Conservation (phyloP, 2,888 invertebrate species). For the Acronicta psi region DNA sequence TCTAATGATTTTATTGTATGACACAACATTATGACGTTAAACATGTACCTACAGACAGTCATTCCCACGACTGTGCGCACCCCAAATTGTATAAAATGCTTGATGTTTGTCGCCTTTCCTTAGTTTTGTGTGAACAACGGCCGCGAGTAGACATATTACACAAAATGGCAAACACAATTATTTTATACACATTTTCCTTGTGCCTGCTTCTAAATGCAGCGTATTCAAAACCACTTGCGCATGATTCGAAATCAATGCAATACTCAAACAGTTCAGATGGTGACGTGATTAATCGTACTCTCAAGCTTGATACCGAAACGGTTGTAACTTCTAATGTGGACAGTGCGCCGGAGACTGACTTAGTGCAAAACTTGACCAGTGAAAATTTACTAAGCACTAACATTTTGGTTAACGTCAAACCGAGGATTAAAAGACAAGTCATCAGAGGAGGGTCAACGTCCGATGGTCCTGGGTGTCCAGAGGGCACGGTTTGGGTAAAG, state of each 20-base stretch:
- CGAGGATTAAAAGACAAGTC: background rate
- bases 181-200: slow-evolving; percentile 16
- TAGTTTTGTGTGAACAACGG: slow-evolving; percentile 4
- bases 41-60: no score
- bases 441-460: no score
- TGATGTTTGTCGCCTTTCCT: background rate
- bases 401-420: background rate
- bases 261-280: background rate
- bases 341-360: background rate
- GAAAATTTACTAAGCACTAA: background rate
- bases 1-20: slow-evolving; percentile 2
- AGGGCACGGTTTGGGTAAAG: background rate
- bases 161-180: slow-evolving; percentile 28
- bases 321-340: background rate
- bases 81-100: slow-evolving; percentile 1
- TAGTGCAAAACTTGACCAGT: background rate
- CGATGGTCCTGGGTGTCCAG: background rate
- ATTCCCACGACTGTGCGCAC: no score
- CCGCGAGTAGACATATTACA: slow-evolving; percentile 6
- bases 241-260: background rate
- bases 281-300: background rate
- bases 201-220: slow-evolving; percentile 16
- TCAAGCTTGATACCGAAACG: background rate
- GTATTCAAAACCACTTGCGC: slow-evolving; percentile 17
- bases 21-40: slow-evolving; percentile 25